Percentiles rank a stretch among this genome's conserved stretches.
Evolutionary conservation across 2,888 invertebrate genomes (phyloP).

Genomic region (Gnatocerus cornutus): DNA sequence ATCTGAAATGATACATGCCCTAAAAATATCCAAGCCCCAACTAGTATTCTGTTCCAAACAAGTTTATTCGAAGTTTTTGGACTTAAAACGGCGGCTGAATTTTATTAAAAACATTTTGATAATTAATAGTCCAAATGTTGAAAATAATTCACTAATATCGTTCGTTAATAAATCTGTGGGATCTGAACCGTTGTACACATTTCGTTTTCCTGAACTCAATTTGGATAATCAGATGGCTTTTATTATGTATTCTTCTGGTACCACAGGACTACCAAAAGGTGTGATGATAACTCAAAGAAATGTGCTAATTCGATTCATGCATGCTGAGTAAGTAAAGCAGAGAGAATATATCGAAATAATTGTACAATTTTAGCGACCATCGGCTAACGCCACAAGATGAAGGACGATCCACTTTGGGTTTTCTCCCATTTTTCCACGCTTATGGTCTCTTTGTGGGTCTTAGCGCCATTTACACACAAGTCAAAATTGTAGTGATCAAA

Average conservation of each 20-base stretch:
- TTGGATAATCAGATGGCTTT: conserved; percentile 56
- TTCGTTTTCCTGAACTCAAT: conserved; percentile 43
- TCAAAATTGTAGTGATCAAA: conserved; percentile 56
- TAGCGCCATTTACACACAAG: conserved; percentile 50
- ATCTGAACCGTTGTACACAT: conserved; percentile 9
- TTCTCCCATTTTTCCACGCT: conserved; percentile 62
- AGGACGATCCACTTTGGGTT: conserved; percentile 45
- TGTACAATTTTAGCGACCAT: conserved; percentile 49
- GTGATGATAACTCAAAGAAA: conserved; percentile 78
- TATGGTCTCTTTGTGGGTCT: conserved; percentile 58
- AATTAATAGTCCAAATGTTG: conserved; percentile 67
- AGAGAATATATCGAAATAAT: too few relatives aligned
- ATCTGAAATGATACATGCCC: conserved; percentile 70
- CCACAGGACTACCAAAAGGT: conserved; percentile 80
- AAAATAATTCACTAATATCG: conserved; percentile 35
- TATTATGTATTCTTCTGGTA: conserved; percentile 79
- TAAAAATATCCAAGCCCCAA: conserved; percentile 79
- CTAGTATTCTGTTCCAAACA: conserved; percentile 77
- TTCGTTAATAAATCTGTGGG: conserved; percentile 35
- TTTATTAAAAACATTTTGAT: conserved; percentile 73
- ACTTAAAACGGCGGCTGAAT: conserved; percentile 67
- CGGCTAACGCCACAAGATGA: conserved; percentile 5
- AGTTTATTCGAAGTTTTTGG: conserved; percentile 73
- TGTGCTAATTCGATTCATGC: conserved; percentile 46
- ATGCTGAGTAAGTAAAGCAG: conserved; percentile 35